Percentiles rank a stretch among this genome's conserved stretches.
phyloP scores from a whole-genome alignment of 2,888 invertebrate species.

The Agonum fuliginosum region DNA sequence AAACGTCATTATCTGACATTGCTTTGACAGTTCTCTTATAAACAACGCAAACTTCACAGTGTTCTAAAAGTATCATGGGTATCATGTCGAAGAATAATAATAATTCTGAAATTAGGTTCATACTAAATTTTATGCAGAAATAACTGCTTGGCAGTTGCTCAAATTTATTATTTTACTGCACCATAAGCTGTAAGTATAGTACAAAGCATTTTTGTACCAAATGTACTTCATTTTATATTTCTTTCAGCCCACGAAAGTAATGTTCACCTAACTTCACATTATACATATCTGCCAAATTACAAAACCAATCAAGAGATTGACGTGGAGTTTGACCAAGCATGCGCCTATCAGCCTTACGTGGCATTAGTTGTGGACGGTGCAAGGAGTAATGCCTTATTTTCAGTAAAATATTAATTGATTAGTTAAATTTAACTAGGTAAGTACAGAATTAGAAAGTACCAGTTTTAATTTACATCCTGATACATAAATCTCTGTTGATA shows the following conservation, averaged over 20 bases:
- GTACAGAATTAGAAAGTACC: constrained; percentile 5
- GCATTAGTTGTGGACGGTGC: constrained; percentile 70
- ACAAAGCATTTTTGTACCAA: too few relatives aligned
- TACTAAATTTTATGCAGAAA: too few relatives aligned
- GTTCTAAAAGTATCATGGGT: not conserved
- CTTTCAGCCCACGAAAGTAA: constrained; percentile 1
- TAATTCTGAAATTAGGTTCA: not conserved
- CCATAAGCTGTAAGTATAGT: too few relatives aligned
- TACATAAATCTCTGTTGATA: not conserved
- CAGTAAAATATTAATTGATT: constrained; percentile 61
- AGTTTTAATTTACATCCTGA: not conserved
- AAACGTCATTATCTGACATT: constrained; percentile 36
- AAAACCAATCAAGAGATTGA: constrained; percentile 67
- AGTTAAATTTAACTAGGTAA: constrained; percentile 49
- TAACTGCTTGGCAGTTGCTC: too few relatives aligned
- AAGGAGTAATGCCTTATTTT: constrained; percentile 65
- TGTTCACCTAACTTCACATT: not conserved
- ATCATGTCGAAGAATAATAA: constrained; percentile 9
- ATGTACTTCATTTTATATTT: constrained; percentile 45
- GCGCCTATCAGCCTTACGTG: constrained; percentile 78
- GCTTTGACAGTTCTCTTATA: constrained; percentile 53
- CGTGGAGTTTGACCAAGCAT: constrained; percentile 74
- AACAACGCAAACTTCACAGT: constrained; percentile 25
- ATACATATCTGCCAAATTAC: constrained; percentile 19
- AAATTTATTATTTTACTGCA: too few relatives aligned